Evolutionary conservation across 2,888 invertebrate species (phyloP), one percentile per base, ranked within the genome.

Genomic region (Volucella zonaria): DNA sequence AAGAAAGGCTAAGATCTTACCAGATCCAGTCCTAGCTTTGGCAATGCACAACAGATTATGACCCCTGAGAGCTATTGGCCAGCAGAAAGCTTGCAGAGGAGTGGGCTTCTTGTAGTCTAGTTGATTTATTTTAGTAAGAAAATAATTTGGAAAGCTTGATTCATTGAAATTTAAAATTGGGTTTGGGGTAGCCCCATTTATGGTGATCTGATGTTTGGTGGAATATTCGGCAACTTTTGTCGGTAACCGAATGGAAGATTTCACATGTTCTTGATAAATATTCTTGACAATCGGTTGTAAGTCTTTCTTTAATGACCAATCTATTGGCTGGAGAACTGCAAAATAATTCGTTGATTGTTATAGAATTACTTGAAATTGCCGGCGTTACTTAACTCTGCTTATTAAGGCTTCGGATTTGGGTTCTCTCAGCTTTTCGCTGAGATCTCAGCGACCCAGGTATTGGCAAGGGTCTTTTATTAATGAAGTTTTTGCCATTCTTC

Each of bases 61-160:
- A 3, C 96, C 96, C 88, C 95, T 95, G 92, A 96, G 93, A 3
- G 96, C 95, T 88, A 96, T 95, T 1, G 96, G 96, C 96, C 96
- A 96, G 2, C 96, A 95, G 89, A 96, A 95, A 8, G 95, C 94
- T 92, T 96, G 96, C 88, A 96, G 96, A 0, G 96, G 93, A 10
- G 96, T 96, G 0, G 96, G 96, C 52, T 94, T 93, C 47, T 93
- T 93, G 89, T 94, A 95, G n/a, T 95, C 95, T 91, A 93, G 94
- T 56, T 91, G 92, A 54, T 89, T 91, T 58, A 94, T 93, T 82
- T 93, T 93, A 67, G 93, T 92, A 92, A 93, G 93, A 0, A 95
- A 94, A 89, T 94, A 94, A 88, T 95, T 95, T 14, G 96, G 95
- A 89, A 96, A 95, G 87, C 94, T 94, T 18, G 94, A 95, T 91